Conservation (phyloP, 1,140 invertebrate genomes). For the Dinoponera quadriceps region DNA sequence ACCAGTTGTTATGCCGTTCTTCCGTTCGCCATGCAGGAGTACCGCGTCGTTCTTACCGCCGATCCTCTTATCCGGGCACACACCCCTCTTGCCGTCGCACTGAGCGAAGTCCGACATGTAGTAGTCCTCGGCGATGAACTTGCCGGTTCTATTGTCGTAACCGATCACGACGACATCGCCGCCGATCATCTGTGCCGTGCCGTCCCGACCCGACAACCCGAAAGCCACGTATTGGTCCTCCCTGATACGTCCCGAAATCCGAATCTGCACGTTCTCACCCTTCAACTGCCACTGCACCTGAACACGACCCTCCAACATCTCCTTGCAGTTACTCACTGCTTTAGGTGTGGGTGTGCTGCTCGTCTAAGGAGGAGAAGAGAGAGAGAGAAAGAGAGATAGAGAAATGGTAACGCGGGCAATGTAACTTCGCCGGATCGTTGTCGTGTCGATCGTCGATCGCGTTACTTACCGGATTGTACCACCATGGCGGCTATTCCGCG, state of each 20-base stretch:
- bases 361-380: slow-evolving; percentile 86
- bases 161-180: slow-evolving; percentile 94
- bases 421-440: background rate
- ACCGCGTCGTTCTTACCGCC: slow-evolving; percentile 93
- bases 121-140: slow-evolving; percentile 93
- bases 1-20: slow-evolving; percentile 92
- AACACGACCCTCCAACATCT: slow-evolving; percentile 91
- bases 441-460: slow-evolving; percentile 39
- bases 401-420: background rate
- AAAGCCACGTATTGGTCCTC: slow-evolving; percentile 96
- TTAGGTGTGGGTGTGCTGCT: slow-evolving; percentile 88
- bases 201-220: slow-evolving; percentile 92
- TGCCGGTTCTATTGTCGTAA: slow-evolving; percentile 89
- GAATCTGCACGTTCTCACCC: slow-evolving; percentile 91
- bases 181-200: slow-evolving; percentile 90
- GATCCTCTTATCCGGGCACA: slow-evolving; percentile 93
- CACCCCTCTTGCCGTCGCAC: slow-evolving; percentile 92
- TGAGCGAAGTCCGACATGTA: slow-evolving; percentile 93
- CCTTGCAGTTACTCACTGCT: slow-evolving; percentile 90
- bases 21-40: slow-evolving; percentile 90
- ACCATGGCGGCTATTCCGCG: slow-evolving; percentile 91
- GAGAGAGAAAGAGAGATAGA: too few relatives aligned
- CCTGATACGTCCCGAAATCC: slow-evolving; percentile 90
- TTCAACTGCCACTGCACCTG: slow-evolving; percentile 93
- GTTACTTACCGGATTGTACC: slow-evolving; percentile 95